phyloP scores from a whole-genome alignment of 2,888 invertebrate species.

The Aradus depressus region DNA sequence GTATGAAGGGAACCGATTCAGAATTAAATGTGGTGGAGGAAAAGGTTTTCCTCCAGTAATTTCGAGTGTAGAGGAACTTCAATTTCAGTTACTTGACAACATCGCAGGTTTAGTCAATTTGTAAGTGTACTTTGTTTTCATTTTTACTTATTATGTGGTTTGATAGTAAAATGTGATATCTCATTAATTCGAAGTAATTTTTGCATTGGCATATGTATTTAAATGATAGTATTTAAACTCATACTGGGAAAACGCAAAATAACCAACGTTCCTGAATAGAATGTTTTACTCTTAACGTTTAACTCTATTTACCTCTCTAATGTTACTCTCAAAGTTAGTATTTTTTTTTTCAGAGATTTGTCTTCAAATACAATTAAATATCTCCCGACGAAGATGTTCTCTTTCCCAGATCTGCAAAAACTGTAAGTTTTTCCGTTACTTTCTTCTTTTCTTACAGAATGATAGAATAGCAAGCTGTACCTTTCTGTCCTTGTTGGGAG shows the following conservation, averaged over 20 bases:
- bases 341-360: conserved; percentile 46
- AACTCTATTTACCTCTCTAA: background rate
- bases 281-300: too few species aligned
- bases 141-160: conserved; percentile 2
- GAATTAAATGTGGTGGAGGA: conserved; percentile 22
- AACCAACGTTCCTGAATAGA: too few species aligned
- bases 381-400: conserved; percentile 46
- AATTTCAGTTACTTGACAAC: conserved; percentile 17
- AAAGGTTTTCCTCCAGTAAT: background rate
- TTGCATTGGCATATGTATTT: too few species aligned
- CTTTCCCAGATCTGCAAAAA: conserved; percentile 55
- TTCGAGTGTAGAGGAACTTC: conserved; percentile 18
- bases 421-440: conserved; percentile 54
- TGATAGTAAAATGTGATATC: too few species aligned
- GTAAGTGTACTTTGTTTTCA: conserved; percentile 27
- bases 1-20: conserved; percentile 3
- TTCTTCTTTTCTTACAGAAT: too few species aligned
- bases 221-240: too few species aligned
- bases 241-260: too few species aligned
- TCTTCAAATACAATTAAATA: conserved; percentile 52
- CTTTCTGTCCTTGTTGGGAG: too few species aligned
- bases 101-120: conserved; percentile 24
- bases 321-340: background rate
- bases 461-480: too few species aligned
- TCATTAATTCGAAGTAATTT: too few species aligned